Conservation (phyloP, 2,797 vertebrate genomes). For the Coendou prehensilis region DNA sequence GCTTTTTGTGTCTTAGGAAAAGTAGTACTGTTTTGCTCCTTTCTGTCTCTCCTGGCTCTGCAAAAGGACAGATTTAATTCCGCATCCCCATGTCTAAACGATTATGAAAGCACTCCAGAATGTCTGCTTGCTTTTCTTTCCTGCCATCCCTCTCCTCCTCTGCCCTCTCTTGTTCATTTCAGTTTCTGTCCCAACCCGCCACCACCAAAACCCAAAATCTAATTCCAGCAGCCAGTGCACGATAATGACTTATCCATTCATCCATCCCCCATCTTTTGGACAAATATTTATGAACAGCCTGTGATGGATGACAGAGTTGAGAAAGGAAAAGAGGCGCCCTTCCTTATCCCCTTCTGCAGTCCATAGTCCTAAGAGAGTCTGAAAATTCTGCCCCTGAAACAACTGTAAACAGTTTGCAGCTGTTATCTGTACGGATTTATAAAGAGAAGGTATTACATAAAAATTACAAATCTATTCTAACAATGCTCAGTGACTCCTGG, state of each 20-base stretch:
- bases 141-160: neutral
- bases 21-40: neutral
- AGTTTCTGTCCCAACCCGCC: neutral
- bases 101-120: neutral
- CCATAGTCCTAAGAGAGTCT: slow-evolving; percentile 45
- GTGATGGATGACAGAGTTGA: neutral
- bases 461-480: slow-evolving; percentile 75
- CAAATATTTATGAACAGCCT: slow-evolving; percentile 70
- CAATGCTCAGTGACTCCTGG: slow-evolving; percentile 51
- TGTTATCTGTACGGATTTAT: slow-evolving; percentile 43
- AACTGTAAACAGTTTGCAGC: slow-evolving; percentile 29
- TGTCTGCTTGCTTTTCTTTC: neutral
- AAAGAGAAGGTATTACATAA: slow-evolving; percentile 69
- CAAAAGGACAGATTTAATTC: neutral
- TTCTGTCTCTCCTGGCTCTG: neutral
- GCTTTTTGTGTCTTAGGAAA: neutral
- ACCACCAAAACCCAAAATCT: neutral
- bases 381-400: slow-evolving; percentile 22
- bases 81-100: neutral
- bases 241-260: slow-evolving; percentile 24
- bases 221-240: neutral
- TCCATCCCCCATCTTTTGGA: neutral
- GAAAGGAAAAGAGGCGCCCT: neutral
- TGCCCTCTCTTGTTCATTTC: neutral
- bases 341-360: neutral